Evolutionary conservation across 2,888 invertebrate species (phyloP), one percentile per base, ranked within the genome.

Genomic region (Synanthedon vespiformis): DNA sequence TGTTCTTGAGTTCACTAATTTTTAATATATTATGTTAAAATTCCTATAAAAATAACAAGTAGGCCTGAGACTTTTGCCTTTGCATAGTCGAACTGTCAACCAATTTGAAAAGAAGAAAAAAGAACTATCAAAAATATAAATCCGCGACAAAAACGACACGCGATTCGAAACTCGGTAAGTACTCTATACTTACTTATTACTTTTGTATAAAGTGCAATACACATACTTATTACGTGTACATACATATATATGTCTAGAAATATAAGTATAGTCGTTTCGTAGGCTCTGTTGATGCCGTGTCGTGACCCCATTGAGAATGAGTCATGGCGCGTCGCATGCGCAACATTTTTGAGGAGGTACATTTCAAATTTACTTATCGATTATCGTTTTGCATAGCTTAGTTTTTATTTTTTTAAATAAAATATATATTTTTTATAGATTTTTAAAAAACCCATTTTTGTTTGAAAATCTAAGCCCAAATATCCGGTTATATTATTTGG

Each of bases 261-360:
- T 49, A 34, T 14, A 61, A 58, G 67, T 69, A 69, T 67, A 66
- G 60, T 64, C 61, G 49, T 50, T 51, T 58, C 54, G 34, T 34
- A 56, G 59, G 55, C 34, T 34, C 34, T 62, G 63, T 71, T 57
- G 61, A 56, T 61, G 68, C 67, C 65, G 73, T 72, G 78, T 81
- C 81, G 82, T 86, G 86, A 85, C 86, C 85, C 81, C 85, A 80
- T 84, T 86, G 85, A 75, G 76, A 72, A 75, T 85, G 86, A 85
- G 68, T 85, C 86, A 86, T 74, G 64, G 61, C 55, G 65, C 70
- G 77, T 77, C 85, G 84, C 84, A 85, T 82, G 83, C 84, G 78
- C 75, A 68, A 66, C 68, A 34, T 34, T 40, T 73, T 68, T 74
- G 72, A 78, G 72, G 80, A 77, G 81, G 82, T 72, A 78, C 78